phyloP scores from a whole-genome alignment of 1,140 invertebrate genomes.

The Arctopsyche grandis region DNA sequence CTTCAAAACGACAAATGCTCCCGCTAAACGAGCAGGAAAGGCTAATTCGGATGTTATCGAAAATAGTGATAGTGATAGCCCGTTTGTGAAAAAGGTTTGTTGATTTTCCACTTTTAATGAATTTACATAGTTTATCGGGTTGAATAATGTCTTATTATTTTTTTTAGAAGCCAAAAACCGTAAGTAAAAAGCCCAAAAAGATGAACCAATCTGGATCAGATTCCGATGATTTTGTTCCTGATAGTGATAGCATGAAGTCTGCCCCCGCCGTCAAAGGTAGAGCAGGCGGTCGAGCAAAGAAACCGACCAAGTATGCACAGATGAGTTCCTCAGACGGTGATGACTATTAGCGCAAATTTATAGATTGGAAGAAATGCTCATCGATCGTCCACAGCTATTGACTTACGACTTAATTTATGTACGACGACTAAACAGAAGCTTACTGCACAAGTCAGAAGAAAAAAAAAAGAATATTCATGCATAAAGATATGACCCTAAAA shows the following conservation, averaged over 20 bases:
- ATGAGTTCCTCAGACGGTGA: slow-evolving; percentile 59
- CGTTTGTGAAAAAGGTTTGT: slow-evolving; percentile 63
- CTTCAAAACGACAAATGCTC: slow-evolving; percentile 57
- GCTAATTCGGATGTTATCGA: slow-evolving; percentile 50
- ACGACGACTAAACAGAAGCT: too few relatives aligned
- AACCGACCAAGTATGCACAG: slow-evolving; percentile 59
- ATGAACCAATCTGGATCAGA: slow-evolving; percentile 57
- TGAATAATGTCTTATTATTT: neutral
- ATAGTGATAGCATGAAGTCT: neutral
- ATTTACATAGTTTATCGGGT: neutral
- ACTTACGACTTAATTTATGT: too few relatives aligned
- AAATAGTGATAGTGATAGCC: slow-evolving; percentile 62
- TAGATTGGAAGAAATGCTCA: too few relatives aligned
- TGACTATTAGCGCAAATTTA: slow-evolving; percentile 27
- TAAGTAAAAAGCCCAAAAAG: slow-evolving; percentile 61
- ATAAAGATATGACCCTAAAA: too few relatives aligned
- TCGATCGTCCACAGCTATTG: too few relatives aligned
- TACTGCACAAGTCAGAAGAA: too few relatives aligned
- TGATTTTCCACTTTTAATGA: neutral
- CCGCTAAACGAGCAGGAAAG: neutral
- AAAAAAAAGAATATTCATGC: too few relatives aligned
- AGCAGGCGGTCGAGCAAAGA: slow-evolving; percentile 53
- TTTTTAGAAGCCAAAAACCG: slow-evolving; percentile 59
- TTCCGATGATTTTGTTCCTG: slow-evolving; percentile 47
- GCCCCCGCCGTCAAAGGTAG: slow-evolving; percentile 30